Percentiles rank a stretch among this genome's conserved stretches.
Conservation (phyloP, 2,113 vertebrate genomes). For the Ceuthmochares aereus region DNA sequence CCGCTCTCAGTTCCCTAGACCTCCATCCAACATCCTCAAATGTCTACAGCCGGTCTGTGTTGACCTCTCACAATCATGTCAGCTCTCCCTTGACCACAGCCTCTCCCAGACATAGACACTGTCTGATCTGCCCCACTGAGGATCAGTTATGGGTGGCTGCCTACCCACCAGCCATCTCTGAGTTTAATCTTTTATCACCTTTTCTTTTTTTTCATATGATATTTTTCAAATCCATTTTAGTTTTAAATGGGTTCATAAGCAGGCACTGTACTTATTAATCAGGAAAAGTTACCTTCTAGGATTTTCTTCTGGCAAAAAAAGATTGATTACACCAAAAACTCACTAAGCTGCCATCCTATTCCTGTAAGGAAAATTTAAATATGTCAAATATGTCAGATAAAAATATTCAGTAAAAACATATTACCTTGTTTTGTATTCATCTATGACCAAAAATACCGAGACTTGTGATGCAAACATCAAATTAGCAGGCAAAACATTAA, state of each 20-base stretch:
- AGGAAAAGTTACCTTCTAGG: neutral
- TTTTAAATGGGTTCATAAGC: neutral
- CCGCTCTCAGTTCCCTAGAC: neutral
- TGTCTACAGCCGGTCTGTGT: neutral
- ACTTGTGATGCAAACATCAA: neutral
- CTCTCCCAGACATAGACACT: neutral
- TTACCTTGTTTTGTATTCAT: neutral
- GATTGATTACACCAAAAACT: neutral
- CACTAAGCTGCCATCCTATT: neutral
- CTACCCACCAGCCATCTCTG: accelerated
- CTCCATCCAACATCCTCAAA: neutral
- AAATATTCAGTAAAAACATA: neutral
- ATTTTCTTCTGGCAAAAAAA: neutral
- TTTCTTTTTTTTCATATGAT: neutral
- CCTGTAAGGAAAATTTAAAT: neutral
- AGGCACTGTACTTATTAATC: neutral
- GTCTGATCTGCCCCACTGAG: neutral
- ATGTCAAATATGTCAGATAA: neutral
- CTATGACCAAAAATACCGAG: neutral
- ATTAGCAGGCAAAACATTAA: neutral
- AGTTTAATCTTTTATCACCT: neutral
- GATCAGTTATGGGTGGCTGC: accelerated
- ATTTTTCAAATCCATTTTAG: neutral
- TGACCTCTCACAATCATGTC: accelerated
- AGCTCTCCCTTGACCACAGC: neutral